Conservation (phyloP, 2,113 vertebrate species). For the Leptodactylus fuscus region DNA sequence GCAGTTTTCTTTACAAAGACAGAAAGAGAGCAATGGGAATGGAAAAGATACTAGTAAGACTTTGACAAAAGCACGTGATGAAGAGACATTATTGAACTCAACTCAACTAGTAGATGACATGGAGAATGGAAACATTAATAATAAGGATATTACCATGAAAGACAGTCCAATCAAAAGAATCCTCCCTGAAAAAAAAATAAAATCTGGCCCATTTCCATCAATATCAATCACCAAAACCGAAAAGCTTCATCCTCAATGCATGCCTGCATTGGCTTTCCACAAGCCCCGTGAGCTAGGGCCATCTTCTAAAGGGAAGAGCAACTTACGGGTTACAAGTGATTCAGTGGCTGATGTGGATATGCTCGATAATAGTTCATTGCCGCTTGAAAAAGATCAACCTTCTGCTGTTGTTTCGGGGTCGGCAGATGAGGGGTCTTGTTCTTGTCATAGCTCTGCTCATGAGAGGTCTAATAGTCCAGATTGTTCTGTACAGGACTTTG, state of each 20-base stretch:
- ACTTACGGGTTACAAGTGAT: constrained; percentile 51
- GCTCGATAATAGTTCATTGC: constrained; percentile 67
- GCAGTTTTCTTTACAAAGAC: constrained; percentile 74
- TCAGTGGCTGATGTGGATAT: constrained; percentile 52
- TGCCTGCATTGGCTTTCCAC: constrained; percentile 56
- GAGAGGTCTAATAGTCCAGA: constrained; percentile 78
- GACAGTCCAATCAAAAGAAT: constrained; percentile 67
- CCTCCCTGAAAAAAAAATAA: constrained; percentile 64
- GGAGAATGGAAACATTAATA: constrained; percentile 94
- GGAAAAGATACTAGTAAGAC: constrained; percentile 69
- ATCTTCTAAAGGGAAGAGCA: constrained; percentile 50
- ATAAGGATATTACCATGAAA: constrained; percentile 71
- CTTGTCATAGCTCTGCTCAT: constrained; percentile 69
- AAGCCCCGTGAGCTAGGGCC: constrained; percentile 51
- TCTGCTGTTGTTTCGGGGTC: constrained; percentile 57
- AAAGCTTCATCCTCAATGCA: constrained; percentile 54
- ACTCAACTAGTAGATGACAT: constrained; percentile 88
- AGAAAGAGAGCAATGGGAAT: constrained; percentile 78
- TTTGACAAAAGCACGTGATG: constrained; percentile 66
- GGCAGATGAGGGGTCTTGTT: constrained; percentile 71
- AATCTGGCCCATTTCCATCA: constrained; percentile 59
- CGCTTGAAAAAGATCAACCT: constrained; percentile 62
- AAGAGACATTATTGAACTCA: constrained; percentile 67
- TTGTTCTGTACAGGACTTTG: constrained; percentile 87
- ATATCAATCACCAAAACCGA: constrained; percentile 57